Evolutionary conservation across 2,113 vertebrate genomes (phyloP).

Genomic region (Nymphicus hollandicus): DNA sequence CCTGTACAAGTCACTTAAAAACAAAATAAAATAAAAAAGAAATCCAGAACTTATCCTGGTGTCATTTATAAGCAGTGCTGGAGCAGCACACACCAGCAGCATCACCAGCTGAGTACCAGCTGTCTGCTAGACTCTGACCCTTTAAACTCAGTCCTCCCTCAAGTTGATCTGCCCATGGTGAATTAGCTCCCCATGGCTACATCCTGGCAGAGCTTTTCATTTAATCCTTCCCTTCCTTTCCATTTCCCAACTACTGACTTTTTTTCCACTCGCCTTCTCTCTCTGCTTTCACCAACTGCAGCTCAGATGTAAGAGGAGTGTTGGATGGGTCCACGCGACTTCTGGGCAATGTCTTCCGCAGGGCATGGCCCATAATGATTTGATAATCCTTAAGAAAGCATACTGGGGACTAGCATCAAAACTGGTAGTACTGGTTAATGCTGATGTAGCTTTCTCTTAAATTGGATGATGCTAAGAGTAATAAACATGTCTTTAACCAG

Average conservation of each 20-base stretch:
- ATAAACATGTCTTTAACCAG: not conserved
- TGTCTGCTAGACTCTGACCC: slow-evolving; percentile 47
- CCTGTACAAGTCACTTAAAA: slow-evolving; percentile 44
- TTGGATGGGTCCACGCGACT: not conserved
- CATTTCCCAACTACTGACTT: not conserved
- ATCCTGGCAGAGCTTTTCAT: slow-evolving; percentile 59
- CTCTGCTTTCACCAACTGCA: slow-evolving; percentile 25
- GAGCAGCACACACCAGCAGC: slow-evolving; percentile 26
- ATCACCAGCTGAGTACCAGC: slow-evolving; percentile 71
- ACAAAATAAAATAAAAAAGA: not conserved
- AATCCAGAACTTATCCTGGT: not conserved
- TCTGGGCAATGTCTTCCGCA: not conserved
- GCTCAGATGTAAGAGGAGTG: not conserved
- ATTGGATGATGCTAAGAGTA: not conserved
- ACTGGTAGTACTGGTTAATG: not conserved
- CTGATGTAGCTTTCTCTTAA: not conserved
- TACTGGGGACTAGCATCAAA: not conserved
- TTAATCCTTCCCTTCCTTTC: slow-evolving; percentile 71
- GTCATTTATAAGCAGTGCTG: not conserved
- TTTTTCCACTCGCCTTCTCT: not conserved
- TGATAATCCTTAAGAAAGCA: not conserved
- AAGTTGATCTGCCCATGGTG: slow-evolving; percentile 36
- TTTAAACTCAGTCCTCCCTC: slow-evolving; percentile 54
- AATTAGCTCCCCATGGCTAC: slow-evolving; percentile 59
- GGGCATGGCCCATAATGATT: not conserved